Conservation (phyloP, 2,113 vertebrate species). For the Pteronura brasiliensis region DNA sequence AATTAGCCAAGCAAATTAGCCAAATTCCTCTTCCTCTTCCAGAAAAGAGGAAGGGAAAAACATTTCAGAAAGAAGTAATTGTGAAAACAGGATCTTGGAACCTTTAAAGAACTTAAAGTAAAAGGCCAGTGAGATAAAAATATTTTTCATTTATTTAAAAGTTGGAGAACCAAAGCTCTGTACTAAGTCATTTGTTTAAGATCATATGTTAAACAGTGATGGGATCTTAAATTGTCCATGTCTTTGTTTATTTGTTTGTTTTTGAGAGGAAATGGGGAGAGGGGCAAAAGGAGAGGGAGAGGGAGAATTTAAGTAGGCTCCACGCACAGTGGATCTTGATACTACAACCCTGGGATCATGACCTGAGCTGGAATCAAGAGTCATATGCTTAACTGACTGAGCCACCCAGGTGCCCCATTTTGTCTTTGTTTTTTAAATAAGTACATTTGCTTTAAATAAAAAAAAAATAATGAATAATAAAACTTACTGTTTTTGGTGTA, state of each 20-base stretch:
- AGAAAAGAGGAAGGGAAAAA: neutral
- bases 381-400: neutral
- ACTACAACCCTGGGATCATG: neutral
- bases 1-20: neutral
- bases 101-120: neutral
- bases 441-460: neutral
- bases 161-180: neutral
- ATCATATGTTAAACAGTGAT: neutral
- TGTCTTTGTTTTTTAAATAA: neutral
- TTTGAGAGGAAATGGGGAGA: neutral
- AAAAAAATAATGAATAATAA: neutral
- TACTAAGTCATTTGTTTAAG: neutral
- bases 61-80: neutral
- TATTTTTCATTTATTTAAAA: neutral
- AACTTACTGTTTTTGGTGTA: neutral
- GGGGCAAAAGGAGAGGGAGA: neutral
- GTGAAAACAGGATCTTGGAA: neutral
- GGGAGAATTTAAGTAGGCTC: neutral
- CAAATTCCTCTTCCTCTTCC: too few relatives aligned
- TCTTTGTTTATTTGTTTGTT: neutral
- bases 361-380: neutral
- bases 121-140: neutral
- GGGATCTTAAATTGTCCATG: neutral
- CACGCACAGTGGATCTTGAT: neutral
- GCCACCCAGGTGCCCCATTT: neutral